Evolutionary conservation across 2,113 vertebrate species (phyloP).

Genomic region (Aldabrachelys gigantea): DNA sequence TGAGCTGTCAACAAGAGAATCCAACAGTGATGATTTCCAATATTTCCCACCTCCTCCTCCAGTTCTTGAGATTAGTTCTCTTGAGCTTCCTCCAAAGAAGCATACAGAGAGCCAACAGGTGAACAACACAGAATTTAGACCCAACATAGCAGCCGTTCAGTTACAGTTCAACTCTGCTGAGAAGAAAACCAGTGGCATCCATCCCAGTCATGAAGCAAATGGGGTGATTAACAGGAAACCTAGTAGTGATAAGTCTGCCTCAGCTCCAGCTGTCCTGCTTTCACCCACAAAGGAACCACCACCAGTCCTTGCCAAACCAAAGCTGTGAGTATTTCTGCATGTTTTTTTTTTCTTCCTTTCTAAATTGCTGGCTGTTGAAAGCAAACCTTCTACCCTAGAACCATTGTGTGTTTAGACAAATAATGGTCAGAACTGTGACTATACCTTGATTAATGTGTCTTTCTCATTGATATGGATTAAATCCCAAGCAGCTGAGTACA

Average conservation of each 20-base stretch:
- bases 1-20: slow-evolving; percentile 76
- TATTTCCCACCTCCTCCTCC: slow-evolving; percentile 85
- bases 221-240: slow-evolving; percentile 78
- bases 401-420: neutral
- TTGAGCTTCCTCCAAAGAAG: slow-evolving; percentile 86
- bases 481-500: neutral
- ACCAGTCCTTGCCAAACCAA: slow-evolving; percentile 93
- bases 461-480: neutral
- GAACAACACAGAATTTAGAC: slow-evolving; percentile 82
- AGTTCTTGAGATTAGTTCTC: slow-evolving; percentile 84
- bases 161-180: slow-evolving; percentile 69
- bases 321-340: slow-evolving; percentile 90
- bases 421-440: neutral
- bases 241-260: slow-evolving; percentile 60
- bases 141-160: slow-evolving; percentile 76
- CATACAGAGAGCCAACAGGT: slow-evolving; percentile 78
- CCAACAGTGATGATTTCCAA: slow-evolving; percentile 80
- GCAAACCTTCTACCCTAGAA: neutral
- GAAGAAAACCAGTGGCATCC: slow-evolving; percentile 73
- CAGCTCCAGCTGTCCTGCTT: slow-evolving; percentile 72
- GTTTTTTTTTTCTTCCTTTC: slow-evolving; percentile 25
- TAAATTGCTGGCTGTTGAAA: slow-evolving; percentile 31
- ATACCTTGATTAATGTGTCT: neutral
- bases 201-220: slow-evolving; percentile 71
- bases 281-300: slow-evolving; percentile 88